Percentiles rank a stretch among this genome's conserved stretches.
These are phyloP conservation scores for Campopleginae sp. DNA, from an alignment of 2,888 invertebrate genomes.

Conservation along the genomic window DNA sequence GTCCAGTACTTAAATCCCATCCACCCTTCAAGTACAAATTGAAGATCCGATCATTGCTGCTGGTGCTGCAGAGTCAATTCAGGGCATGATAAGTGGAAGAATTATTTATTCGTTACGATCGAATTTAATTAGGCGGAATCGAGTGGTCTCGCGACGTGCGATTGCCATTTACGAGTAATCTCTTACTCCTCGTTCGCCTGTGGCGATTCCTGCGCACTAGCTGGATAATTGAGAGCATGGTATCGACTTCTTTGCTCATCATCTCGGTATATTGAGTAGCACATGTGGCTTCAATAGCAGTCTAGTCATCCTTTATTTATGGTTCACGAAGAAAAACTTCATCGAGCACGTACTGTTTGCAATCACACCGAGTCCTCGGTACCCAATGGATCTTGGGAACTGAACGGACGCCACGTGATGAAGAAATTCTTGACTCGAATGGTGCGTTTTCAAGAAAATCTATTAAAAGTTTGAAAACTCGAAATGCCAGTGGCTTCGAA, in stretches of 20 bases:
- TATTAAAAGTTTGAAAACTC: background rate
- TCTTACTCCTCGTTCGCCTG: slow-evolving; percentile 61
- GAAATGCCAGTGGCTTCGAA: background rate
- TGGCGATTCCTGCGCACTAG: slow-evolving; percentile 42
- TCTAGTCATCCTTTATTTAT: slow-evolving; percentile 57
- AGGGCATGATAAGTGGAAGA: slow-evolving; percentile 44
- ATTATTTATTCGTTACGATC: slow-evolving; percentile 48
- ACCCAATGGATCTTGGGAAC: background rate
- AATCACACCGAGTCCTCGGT: background rate
- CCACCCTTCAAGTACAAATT: background rate
- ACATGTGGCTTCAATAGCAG: slow-evolving; percentile 7
- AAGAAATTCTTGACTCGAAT: background rate
- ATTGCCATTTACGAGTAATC: slow-evolving; percentile 67
- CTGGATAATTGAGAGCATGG: slow-evolving; percentile 42
- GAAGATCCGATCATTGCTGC: slow-evolving; percentile 30
- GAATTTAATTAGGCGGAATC: slow-evolving; percentile 68
- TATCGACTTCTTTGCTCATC: slow-evolving; percentile 63
- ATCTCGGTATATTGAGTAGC: background rate
- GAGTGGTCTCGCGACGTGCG: slow-evolving; percentile 24
- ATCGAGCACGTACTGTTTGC: slow-evolving; percentile 2
- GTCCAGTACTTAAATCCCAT: background rate
- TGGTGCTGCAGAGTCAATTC: background rate
- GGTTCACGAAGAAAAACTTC: slow-evolving; percentile 17
- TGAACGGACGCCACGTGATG: too few species aligned
- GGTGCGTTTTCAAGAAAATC: background rate